Conservation (phyloP, 2,113 vertebrate genomes). For the Rhinolophus sinicus region DNA sequence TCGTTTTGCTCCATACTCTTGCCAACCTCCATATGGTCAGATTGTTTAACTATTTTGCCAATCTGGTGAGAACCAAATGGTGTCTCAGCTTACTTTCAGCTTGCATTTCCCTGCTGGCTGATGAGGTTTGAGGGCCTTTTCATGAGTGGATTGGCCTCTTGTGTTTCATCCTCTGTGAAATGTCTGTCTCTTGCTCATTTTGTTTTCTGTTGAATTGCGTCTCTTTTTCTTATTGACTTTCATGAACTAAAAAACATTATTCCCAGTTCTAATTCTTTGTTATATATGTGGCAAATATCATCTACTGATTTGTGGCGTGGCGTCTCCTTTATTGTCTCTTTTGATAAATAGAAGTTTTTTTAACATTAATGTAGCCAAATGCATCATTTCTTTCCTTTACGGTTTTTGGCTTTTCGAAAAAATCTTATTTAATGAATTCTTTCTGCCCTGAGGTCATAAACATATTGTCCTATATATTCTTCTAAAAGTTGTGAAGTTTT, state of each 20-base stretch:
- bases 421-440: background rate
- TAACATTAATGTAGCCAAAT: background rate
- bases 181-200: background rate
- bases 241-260: background rate
- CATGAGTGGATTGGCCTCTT: background rate
- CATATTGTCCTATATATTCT: background rate
- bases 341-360: background rate
- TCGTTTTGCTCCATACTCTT: fast-evolving
- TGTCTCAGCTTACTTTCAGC: background rate
- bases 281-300: background rate
- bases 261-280: background rate
- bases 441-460: conserved; percentile 15
- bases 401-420: background rate
- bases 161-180: background rate
- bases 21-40: background rate
- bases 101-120: background rate
- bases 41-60: background rate
- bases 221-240: background rate
- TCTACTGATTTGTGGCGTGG: background rate
- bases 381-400: conserved; percentile 11
- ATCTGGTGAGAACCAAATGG: background rate
- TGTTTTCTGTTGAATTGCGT: background rate
- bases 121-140: background rate
- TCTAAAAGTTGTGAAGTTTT: background rate
- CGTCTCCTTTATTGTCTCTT: background rate